Base-by-base conservation (phyloP, 2,888 invertebrate species). In the Toxonevra muliebris region DNA sequence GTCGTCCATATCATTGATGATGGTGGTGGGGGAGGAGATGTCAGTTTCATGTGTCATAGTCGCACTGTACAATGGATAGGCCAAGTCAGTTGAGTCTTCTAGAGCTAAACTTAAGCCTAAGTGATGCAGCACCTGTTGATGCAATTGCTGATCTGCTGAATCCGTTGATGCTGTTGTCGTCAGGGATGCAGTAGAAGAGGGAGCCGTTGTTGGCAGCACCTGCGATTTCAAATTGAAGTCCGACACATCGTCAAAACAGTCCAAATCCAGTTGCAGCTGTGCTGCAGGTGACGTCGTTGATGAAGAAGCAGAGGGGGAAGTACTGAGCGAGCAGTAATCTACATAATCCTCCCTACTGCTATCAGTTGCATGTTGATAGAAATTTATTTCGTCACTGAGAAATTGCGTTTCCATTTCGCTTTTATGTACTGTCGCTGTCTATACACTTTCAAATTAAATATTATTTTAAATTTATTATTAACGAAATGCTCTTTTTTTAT, bases 91-190 rank as follows among this genome's bases (percentile, higher is more conserved):
- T 65, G 75, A 75, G 73, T 79, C 78, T 71, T 77, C 74, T 71
- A 80, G 75, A 71, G 76, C 71, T 64, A 80, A 73, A 74, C 77
- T 80, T 77, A 82, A 76, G 68, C 77, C 77, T 76, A 80, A 73
- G 70, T 80, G 78, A 73, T 79, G 80, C 73, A 81, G 80, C 82
- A 82, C 82, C 82, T 82, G 82, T 80, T 81, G 80, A 75, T 80
- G 66, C 41, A 69, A 43, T 61, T 75, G 71, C 69, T 74, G 69
- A 69, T 76, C 69, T 69, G 42, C 64, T 30, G 11, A 19, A 3
- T 9, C n/a, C n/a, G 50, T 12, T 30, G 30, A 30, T 7, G 40
- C 13, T n/a, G 50, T 41, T 15, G n/a, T 42, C 11, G 58, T 20
- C 17, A 12, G 13, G 11, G 15, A 30, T 30, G 30, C 30, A 30